These are phyloP conservation scores for Terebella lapidaria DNA, from an alignment of 2,888 invertebrate species.

Conservation along the genomic window DNA sequence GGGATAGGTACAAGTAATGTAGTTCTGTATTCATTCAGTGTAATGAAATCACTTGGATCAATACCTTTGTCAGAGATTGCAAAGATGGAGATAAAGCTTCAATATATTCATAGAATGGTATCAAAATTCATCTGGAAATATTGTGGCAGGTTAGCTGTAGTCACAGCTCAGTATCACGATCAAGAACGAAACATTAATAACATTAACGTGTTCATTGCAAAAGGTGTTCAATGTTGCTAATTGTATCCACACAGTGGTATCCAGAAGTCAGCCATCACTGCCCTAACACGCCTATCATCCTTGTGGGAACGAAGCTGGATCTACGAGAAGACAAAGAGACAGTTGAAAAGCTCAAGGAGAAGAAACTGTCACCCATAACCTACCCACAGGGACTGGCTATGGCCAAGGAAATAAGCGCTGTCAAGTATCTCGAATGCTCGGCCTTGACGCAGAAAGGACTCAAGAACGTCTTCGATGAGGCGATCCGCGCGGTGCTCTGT, in stretches of 20 bases:
- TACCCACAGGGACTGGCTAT: slow-evolving; percentile 88
- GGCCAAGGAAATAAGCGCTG: slow-evolving; percentile 61
- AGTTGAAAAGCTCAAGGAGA: slow-evolving; percentile 90
- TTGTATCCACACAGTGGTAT: slow-evolving; percentile 89
- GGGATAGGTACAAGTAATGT: background rate
- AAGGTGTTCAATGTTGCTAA: too few species aligned
- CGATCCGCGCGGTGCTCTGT: slow-evolving; percentile 89
- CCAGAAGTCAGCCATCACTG: slow-evolving; percentile 99
- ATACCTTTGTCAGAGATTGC: too few species aligned
- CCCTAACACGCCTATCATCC: slow-evolving; percentile 97
- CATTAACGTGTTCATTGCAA: too few species aligned
- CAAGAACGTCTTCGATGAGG: slow-evolving; percentile 99
- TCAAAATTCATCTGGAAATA: too few species aligned
- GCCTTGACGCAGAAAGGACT: slow-evolving; percentile 96
- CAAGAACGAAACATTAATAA: too few species aligned
- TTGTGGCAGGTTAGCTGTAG: too few species aligned
- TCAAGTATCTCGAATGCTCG: slow-evolving; percentile 96
- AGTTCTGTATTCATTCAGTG: background rate
- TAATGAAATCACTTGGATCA: too few species aligned
- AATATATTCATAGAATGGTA: too few species aligned
- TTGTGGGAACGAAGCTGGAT: slow-evolving; percentile 95
- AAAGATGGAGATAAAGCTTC: too few species aligned
- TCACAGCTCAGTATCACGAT: too few species aligned
- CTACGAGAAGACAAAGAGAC: slow-evolving; percentile 92
- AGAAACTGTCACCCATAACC: slow-evolving; percentile 92